Percentiles rank a stretch among this genome's conserved stretches.
Conservation (phyloP, 2,797 vertebrate species). For the Sylvilagus floridanus region DNA sequence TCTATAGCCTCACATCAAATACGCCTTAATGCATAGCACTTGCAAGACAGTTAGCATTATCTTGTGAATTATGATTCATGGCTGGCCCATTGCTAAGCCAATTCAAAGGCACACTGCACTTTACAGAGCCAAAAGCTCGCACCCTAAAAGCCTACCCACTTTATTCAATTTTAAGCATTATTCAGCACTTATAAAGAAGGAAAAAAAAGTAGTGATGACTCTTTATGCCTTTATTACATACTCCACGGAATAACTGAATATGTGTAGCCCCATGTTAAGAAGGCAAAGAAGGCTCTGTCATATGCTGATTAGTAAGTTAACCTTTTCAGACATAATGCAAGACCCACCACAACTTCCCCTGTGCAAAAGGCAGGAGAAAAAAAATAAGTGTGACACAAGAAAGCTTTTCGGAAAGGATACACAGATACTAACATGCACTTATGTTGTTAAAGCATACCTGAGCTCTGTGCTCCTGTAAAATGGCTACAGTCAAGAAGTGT, state of each 20-base stretch:
- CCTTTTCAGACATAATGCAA: not conserved
- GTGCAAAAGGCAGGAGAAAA: slow-evolving; percentile 30
- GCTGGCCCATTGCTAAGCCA: slow-evolving; percentile 22
- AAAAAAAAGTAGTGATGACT: not conserved
- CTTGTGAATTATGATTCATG: slow-evolving; percentile 52
- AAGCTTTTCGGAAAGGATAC: not conserved
- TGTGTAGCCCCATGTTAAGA: slow-evolving; percentile 22
- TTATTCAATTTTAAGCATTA: slow-evolving; percentile 42
- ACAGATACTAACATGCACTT: not conserved
- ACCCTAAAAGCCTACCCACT: not conserved
- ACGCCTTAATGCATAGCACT: slow-evolving; percentile 38
- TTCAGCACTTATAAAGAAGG: not conserved
- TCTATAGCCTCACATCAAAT: slow-evolving; percentile 52
- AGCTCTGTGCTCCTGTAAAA: not conserved
- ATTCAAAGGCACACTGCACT: slow-evolving; percentile 26
- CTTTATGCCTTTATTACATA: not conserved
- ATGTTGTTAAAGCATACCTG: not conserved
- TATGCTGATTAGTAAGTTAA: not conserved
- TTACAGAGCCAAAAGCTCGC: slow-evolving; percentile 1
- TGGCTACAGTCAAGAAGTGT: not conserved
- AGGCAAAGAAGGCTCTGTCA: not conserved
- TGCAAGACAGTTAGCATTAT: not conserved
- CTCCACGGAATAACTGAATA: not conserved
- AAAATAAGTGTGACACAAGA: not conserved
- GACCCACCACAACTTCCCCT: not conserved